phyloP scores from a whole-genome alignment of 1,140 invertebrate genomes.

The Zaprionus tsacasi region DNA sequence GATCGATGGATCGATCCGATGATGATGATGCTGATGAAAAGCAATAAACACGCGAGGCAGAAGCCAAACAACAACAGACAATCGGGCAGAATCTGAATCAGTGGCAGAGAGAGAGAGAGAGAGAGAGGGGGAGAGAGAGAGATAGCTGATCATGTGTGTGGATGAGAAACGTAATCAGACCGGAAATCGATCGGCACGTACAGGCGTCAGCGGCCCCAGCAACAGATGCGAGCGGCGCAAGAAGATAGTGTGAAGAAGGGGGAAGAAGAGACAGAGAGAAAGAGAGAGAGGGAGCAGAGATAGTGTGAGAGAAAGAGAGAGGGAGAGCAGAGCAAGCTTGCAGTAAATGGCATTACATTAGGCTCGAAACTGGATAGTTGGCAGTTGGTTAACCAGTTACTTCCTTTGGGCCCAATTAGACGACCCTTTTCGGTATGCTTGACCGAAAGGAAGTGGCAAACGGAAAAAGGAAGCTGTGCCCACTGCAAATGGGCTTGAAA shows the following conservation, averaged over 20 bases:
- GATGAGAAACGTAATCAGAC: slow-evolving; percentile 80
- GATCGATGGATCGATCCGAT: slow-evolving; percentile 11
- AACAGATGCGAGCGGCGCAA: slow-evolving; percentile 30
- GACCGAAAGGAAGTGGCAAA: slow-evolving; percentile 36
- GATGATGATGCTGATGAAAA: slow-evolving; percentile 61
- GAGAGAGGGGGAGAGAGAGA: slow-evolving; percentile 4
- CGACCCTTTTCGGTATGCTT: background rate
- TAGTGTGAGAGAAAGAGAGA: slow-evolving; percentile 30
- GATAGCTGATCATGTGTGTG: slow-evolving; percentile 57
- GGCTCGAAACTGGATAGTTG: slow-evolving; percentile 32
- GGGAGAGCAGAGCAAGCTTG: background rate
- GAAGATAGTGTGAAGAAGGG: slow-evolving; percentile 18
- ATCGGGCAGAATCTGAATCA: slow-evolving; percentile 14
- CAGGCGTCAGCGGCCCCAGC: slow-evolving; percentile 35
- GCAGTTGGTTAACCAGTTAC: slow-evolving; percentile 45
- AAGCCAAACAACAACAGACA: slow-evolving; percentile 73
- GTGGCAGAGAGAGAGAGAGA: slow-evolving; percentile 5
- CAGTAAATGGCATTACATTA: slow-evolving; percentile 24
- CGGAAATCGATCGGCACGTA: slow-evolving; percentile 83
- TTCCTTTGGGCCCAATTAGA: slow-evolving; percentile 50
- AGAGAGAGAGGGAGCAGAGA: slow-evolving; percentile 13
- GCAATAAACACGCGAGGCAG: slow-evolving; percentile 60
- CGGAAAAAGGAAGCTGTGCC: slow-evolving; percentile 53
- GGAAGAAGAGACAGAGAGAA: background rate
- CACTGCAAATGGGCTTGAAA: slow-evolving; percentile 5